Evolutionary conservation across 2,888 invertebrate species (phyloP).

Genomic region (Eudemis profundana): DNA sequence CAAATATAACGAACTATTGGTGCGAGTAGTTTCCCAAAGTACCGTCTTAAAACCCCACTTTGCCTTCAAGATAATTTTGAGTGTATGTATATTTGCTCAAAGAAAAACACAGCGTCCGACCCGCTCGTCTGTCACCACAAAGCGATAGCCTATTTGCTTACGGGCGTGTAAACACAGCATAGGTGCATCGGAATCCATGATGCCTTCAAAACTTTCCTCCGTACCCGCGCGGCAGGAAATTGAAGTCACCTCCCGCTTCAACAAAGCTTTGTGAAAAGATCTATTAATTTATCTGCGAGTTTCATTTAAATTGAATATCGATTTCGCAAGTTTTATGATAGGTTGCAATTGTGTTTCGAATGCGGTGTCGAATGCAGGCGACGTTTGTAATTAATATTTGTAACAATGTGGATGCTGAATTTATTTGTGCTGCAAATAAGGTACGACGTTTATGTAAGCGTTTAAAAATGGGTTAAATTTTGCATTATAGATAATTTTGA

Average conservation of each 20-base stretch:
- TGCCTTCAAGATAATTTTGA: too few relatives aligned
- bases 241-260: slow-evolving; percentile 80
- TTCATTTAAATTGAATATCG: slow-evolving; percentile 82
- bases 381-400: slow-evolving; percentile 33
- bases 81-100: too few relatives aligned
- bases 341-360: slow-evolving; percentile 40
- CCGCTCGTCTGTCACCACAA: slow-evolving; percentile 53
- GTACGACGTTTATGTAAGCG: not conserved
- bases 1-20: too few relatives aligned
- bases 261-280: slow-evolving; percentile 83
- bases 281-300: slow-evolving; percentile 78
- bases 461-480: too few relatives aligned
- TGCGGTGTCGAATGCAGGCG: slow-evolving; percentile 37
- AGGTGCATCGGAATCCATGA: slow-evolving; percentile 77
- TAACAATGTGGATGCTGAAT: slow-evolving; percentile 17
- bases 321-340: slow-evolving; percentile 54
- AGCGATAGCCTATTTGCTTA: slow-evolving; percentile 75
- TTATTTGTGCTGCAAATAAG: slow-evolving; percentile 5
- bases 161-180: slow-evolving; percentile 69
- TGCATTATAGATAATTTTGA: too few relatives aligned
- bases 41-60: too few relatives aligned
- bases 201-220: slow-evolving; percentile 73
- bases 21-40: too few relatives aligned
- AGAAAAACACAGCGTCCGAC: slow-evolving; percentile 36
- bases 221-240: slow-evolving; percentile 78